Evolutionary conservation across 1,140 invertebrate genomes (phyloP), one percentile per base, ranked within the genome.

Genomic region (Oreohelix idahoensis): DNA sequence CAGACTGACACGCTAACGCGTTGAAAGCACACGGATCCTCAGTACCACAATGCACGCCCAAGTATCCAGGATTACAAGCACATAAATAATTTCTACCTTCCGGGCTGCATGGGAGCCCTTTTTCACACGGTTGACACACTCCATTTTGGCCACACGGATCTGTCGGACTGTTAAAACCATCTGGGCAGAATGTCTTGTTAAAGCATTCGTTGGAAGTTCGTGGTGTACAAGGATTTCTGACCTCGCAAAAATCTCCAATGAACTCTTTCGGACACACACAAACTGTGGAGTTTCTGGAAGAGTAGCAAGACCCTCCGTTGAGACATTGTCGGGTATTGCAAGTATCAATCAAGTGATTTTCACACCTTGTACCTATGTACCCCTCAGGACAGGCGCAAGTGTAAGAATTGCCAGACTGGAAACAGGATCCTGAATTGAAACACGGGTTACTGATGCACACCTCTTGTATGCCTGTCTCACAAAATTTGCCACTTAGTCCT

Each of bases 231-330:
- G 77, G 77, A n/a, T 79, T 69, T 38, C 36, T 79, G 49, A 66
- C 36, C 66, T 79, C 77, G 36, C 77, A 79, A 11, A 69, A 79
- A 38, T 79, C 63, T 35, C 77, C 77, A 45, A 63, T 36, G 45
- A 66, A 79, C 36, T 69, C 77, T 23, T 29, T 2, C 1, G n/a
- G 51, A 66, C 77, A 79, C 11, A 79, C 77, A 45, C 77, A 79
- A 35, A 79, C 58, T 20, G 77, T 17, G 4, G 51, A 66, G 53
- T 66, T 66, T 11, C 58, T 26, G 0, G 77, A 79, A 39, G 77
- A 79, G 26, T 79, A 79, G 58, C 77, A 79, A 26, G 77, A 79
- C 20, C 77, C 77, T 17, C 77, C 77, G 39, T 79, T 79, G 15
- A 8, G 77, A 69, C 77, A 79, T 5, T 10, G 51, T 20, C 35